phyloP scores from a whole-genome alignment of 2,888 invertebrate genomes.

The Drosophila prostipennis region DNA sequence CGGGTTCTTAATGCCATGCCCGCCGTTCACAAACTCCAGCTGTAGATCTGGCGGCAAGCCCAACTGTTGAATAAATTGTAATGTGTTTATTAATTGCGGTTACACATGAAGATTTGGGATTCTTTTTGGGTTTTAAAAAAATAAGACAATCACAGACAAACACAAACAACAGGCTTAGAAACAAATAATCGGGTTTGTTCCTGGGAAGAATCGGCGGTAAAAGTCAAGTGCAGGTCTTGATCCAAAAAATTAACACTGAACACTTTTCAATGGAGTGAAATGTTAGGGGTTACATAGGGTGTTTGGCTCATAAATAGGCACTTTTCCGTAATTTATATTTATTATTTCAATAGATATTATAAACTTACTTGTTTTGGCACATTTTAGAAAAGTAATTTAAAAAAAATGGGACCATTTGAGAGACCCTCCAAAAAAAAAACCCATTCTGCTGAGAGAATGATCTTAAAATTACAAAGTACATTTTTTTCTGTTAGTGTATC shows the following conservation, averaged over 20 bases:
- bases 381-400: too few relatives aligned
- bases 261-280: neutral
- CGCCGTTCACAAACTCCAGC: slow-evolving; percentile 98
- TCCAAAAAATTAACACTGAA: neutral
- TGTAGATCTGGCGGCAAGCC: slow-evolving; percentile 94
- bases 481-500: too few relatives aligned
- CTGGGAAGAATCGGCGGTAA: neutral
- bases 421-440: too few relatives aligned
- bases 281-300: too few relatives aligned
- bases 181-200: neutral
- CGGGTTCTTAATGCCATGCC: slow-evolving; percentile 98
- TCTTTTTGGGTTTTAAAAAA: neutral
- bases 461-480: too few relatives aligned
- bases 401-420: too few relatives aligned
- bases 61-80: slow-evolving; percentile 86
- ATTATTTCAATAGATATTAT: too few relatives aligned
- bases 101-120: neutral
- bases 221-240: neutral
- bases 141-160: slow-evolving; percentile 9
- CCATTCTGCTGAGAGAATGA: too few relatives aligned
- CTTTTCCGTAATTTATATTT: too few relatives aligned
- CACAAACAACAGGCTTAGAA: slow-evolving; percentile 4
- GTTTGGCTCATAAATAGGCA: too few relatives aligned
- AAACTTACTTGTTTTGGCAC: too few relatives aligned
- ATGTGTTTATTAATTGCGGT: neutral